Percentiles rank a stretch among this genome's conserved stretches.
Conservation (phyloP, 2,797 vertebrate species). For the Gastrophryne carolinensis region DNA sequence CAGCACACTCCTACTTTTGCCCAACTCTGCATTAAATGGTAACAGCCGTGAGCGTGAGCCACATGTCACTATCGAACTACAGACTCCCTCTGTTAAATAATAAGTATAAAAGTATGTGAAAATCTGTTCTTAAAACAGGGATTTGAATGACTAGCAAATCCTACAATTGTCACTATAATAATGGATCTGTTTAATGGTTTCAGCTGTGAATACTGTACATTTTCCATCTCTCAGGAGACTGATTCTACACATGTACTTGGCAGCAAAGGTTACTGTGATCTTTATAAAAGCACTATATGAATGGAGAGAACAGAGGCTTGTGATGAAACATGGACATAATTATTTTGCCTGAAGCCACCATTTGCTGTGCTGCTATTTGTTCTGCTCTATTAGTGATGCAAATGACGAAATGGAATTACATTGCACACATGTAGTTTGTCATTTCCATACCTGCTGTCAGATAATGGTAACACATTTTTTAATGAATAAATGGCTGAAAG, state of each 20-base stretch:
- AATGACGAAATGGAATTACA: background rate
- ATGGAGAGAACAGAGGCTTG: slow-evolving; percentile 1
- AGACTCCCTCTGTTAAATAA: no score
- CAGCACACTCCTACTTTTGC: no score
- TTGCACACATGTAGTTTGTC: background rate
- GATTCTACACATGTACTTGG: background rate
- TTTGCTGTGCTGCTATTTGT: background rate
- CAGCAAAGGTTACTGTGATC: slow-evolving; percentile 11
- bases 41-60: no score
- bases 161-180: no score
- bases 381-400: background rate
- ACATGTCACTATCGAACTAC: no score
- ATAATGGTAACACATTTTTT: background rate
- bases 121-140: no score
- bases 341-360: background rate
- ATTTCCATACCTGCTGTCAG: background rate
- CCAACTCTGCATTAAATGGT: no score
- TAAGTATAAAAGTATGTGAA: no score
- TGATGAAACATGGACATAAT: background rate
- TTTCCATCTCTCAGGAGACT: background rate
- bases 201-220: no score
- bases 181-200: no score
- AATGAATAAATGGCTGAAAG: no score
- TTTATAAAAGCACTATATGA: background rate
- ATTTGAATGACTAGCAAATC: no score